A percentile compares a stretch with the other conserved stretches of the same genome.
Evolutionary conservation across 92 coral and sea anemone species (phyloP).

Genomic region (Chrysogorgia sp.): DNA sequence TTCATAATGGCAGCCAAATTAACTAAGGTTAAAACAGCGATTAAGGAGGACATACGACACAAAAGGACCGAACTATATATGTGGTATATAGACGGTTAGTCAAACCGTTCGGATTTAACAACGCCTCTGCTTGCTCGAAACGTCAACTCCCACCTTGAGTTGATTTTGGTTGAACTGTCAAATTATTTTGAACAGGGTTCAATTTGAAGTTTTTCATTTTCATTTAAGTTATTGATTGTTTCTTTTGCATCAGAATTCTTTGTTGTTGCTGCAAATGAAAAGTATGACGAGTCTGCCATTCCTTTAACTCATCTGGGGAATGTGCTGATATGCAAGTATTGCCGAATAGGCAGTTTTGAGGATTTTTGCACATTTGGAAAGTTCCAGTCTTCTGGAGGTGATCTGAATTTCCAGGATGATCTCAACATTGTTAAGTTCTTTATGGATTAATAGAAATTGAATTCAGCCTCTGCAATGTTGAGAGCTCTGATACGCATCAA

Average conservation of each 20-base stretch:
- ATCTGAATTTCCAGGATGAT: conserved; percentile 47
- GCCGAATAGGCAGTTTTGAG: conserved; percentile 42
- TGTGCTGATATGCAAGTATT: conserved; percentile 52
- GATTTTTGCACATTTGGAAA: conserved; percentile 46
- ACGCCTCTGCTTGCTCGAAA: too few species aligned
- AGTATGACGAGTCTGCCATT: conserved; percentile 44
- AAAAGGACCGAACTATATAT: too few species aligned
- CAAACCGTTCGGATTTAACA: too few species aligned
- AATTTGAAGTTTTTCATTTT: too few species aligned
- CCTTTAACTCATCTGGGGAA: conserved; percentile 42
- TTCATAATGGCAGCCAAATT: too few species aligned
- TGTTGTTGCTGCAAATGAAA: background rate
- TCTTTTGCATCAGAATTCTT: background rate
- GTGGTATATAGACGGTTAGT: too few species aligned
- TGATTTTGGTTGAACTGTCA: too few species aligned
- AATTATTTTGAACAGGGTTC: too few species aligned
- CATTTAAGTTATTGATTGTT: background rate
- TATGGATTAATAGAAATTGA: background rate
- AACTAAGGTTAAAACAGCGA: too few species aligned
- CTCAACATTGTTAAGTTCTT: background rate
- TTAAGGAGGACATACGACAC: too few species aligned
- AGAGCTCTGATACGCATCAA: too few species aligned
- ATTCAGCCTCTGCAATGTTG: background rate
- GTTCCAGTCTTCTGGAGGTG: conserved; percentile 56
- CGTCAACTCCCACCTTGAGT: too few species aligned